Base-by-base conservation (phyloP, 2,797 vertebrate genomes). In the Sorex maritimensis region DNA sequence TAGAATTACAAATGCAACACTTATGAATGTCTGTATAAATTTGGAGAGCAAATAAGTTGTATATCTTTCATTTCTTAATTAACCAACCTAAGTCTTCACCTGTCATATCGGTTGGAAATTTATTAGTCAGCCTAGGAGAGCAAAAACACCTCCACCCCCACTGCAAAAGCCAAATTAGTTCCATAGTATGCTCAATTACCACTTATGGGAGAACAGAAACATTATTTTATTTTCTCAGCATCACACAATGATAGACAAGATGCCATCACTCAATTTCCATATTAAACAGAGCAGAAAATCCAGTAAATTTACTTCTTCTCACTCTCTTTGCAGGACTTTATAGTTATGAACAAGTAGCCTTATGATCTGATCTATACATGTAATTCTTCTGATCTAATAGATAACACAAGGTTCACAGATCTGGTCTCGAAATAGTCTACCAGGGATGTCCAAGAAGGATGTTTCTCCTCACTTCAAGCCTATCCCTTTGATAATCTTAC, bases 1-100 rank as follows among this genome's bases (percentile, higher is more conserved):
- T 94, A 93, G 85, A 94, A 93, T 81, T 82, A 72, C 55, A 88
- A 88, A 93, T 82, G 63, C 58, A 68, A 87, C 55, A 79, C 34
- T 92, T 84, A 46, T 1, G 61, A 82, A 81, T 84, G 17, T 83
- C 65, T 95, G 63, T 30, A 86, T n/a, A 80, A 95, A 78, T 68
- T 24, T 71, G 4, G 5, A 49, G 5, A 88, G 6, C 69, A 84
- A 86, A 84, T 72, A 75, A 23, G 65, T 72, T 67, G 30, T 44
- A 41, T 63, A 88, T 61, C 58, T 86, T 94, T 61, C 58, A 12
- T 72, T 67, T 82, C 26, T 87, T 90, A 88, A 79, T 80, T 49
- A 67, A 72, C 69, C 63, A 82, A 11, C 34, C 2, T 90, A 84
- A 78, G 46, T 8, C 34, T 77, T 74, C 44, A 12, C 74, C 74